Evolutionary conservation across 2,797 vertebrate genomes (phyloP).

Genomic region (Platyrinchus mystaceus): DNA sequence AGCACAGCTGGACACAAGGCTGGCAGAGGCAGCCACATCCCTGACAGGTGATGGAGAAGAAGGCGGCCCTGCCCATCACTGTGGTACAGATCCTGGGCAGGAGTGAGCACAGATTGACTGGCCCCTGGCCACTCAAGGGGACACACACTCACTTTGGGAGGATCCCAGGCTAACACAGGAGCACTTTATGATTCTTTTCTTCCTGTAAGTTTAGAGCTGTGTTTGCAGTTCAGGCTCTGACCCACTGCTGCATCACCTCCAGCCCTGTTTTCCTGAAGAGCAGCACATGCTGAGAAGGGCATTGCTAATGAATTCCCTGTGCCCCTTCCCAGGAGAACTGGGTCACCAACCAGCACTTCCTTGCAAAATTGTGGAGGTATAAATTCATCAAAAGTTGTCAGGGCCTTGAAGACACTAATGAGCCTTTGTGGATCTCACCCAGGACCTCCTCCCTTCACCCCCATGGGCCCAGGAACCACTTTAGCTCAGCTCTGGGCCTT

Average conservation of each 20-base stretch:
- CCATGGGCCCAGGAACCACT: not conserved
- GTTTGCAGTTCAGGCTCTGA: not conserved
- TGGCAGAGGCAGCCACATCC: not conserved
- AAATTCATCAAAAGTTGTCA: not conserved
- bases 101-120: not conserved
- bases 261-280: not conserved
- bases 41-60: not conserved
- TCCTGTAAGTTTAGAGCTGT: not conserved
- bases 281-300: not conserved
- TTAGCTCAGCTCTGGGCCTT: not conserved
- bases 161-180: not conserved
- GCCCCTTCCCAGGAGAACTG: not conserved
- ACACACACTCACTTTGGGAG: rapidly evolving
- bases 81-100: not conserved
- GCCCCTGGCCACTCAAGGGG: not conserved
- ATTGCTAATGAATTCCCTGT: not conserved
- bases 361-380: not conserved
- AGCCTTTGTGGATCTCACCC: not conserved
- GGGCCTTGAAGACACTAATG: not conserved
- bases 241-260: not conserved
- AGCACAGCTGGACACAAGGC: not conserved
- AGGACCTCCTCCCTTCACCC: not conserved
- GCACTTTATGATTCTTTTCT: not conserved
- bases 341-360: not conserved
- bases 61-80: not conserved